Base-by-base conservation (phyloP, 2,113 vertebrate species). In the Australoheros scitulus region DNA sequence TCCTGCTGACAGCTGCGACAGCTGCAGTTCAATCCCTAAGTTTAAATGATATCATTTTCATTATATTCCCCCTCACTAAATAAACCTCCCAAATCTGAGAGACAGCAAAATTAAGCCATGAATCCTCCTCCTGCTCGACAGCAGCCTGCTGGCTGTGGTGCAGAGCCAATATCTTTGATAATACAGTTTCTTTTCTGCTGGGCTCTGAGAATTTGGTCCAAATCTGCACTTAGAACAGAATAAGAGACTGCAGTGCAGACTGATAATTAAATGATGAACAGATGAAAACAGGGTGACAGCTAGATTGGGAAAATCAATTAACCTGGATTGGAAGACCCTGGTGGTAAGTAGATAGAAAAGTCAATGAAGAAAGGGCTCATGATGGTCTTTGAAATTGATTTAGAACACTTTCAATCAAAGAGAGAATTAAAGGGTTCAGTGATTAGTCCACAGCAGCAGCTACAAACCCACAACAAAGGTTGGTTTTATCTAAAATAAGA, bases 11-110 rank as follows among this genome's bases (percentile, higher is more conserved):
- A 72, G 82, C 82, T 81, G 72, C 80, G 56, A 68, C 4, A 72
- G 82, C 82, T 81, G 72, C 80, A 63, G 36, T 74, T 78, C 79
- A 91, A 77, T 79, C 64, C 74, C 65, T 65, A 75, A 2, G 10
- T 68, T 75, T 55, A 88, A 91, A 34, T 77, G n/a, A 88, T 74
- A 77, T 83, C 5, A 29, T 82, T 87, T 78, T 79, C 65, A 78
- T 65, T 75, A 13, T 70, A 13, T 20, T 64, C 4, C 22, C 50
- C 7, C 47, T 72, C 63, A 18, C 57, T 24, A 75, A 83, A 86
- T 47, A 83, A 79, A 85, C 56, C 2, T 4, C 22, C 43, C 24
- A 7, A 6, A 13, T 77, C 81, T 82, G 64, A 32, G 11, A 34
- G 77, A 26, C n/a, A 24, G 38, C 2, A 6, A 77, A 78, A 91